These are phyloP conservation scores for Homalodisca vitripennis DNA, from an alignment of 1,140 invertebrate genomes.

Conservation along the genomic window DNA sequence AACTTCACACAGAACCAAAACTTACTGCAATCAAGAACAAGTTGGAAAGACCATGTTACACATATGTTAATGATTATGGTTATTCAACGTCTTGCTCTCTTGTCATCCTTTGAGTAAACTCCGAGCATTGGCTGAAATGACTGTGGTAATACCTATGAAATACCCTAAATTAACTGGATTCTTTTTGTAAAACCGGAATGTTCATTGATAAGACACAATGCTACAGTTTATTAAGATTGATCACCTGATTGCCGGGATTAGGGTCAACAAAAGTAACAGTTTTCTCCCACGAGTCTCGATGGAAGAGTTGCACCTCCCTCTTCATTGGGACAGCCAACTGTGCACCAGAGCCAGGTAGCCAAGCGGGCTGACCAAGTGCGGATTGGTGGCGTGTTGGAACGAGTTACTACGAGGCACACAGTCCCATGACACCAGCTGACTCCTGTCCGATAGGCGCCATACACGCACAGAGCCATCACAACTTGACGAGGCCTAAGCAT, in stretches of 20 bases:
- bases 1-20: no score
- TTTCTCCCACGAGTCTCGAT: conserved; percentile 72
- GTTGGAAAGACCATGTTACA: no score
- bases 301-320: conserved; percentile 69
- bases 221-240: no score
- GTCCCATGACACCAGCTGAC: conserved; percentile 58
- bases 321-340: conserved; percentile 74
- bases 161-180: no score
- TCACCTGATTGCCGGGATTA: conserved; percentile 17
- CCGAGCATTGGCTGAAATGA: no score
- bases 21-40: no score
- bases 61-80: no score
- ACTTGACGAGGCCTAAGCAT: conserved; percentile 76
- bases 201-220: no score
- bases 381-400: conserved; percentile 67
- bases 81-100: no score
- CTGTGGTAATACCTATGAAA: no score
- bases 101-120: no score
- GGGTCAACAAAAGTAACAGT: conserved; percentile 52
- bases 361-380: conserved; percentile 52
- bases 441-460: conserved; percentile 64
- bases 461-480: conserved; percentile 84
- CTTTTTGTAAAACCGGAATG: no score
- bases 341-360: conserved; percentile 61
- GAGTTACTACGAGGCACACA: conserved; percentile 79